Evolutionary conservation across 2,113 vertebrate species (phyloP).

Genomic region (Amazona vittata): DNA sequence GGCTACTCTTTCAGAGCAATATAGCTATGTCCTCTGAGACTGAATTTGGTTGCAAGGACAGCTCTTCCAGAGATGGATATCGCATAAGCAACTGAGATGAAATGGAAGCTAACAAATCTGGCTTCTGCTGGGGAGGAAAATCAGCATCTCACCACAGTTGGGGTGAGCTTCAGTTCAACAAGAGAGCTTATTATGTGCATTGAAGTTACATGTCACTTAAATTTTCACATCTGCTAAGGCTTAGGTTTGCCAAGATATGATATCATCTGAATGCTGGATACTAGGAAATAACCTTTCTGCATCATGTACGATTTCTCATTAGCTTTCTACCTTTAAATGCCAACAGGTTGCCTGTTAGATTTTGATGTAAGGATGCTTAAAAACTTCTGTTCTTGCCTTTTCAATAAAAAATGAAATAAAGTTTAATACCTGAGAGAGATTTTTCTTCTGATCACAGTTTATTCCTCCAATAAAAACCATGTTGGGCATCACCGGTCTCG

Average conservation of each 20-base stretch:
- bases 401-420: neutral
- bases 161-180: neutral
- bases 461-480: conserved; percentile 75
- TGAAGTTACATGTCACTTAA: neutral
- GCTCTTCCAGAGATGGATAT: neutral
- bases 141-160: neutral
- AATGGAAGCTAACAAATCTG: neutral
- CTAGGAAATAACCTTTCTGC: neutral
- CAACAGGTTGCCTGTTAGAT: neutral
- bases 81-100: neutral
- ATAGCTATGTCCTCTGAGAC: neutral
- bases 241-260: neutral
- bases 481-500: conserved; percentile 86
- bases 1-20: neutral
- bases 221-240: neutral
- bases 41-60: neutral
- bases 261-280: neutral
- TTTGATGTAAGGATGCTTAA: neutral
- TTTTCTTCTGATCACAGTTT: conserved; percentile 41
- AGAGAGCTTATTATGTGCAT: neutral
- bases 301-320: neutral
- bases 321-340: neutral
- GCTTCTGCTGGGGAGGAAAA: neutral
- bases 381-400: neutral
- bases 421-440: neutral